Evolutionary conservation across 1,140 invertebrate genomes (phyloP), one percentile per base, ranked within the genome.

Genomic region (Bombus difficillimus): DNA sequence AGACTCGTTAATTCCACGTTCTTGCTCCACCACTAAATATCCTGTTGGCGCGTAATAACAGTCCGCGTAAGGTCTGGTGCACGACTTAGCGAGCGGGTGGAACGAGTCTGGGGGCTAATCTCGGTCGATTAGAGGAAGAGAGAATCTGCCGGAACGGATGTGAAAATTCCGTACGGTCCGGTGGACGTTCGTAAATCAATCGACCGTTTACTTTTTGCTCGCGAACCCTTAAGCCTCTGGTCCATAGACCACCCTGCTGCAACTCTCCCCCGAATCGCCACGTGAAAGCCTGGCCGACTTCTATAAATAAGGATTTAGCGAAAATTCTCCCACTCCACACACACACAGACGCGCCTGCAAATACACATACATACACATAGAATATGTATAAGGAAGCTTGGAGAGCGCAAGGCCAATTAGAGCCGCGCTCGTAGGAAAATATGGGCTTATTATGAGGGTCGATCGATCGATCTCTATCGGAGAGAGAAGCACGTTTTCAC

Each of bases 281-380:
- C 73, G 66, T 83, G 81, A n/a, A n/a, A 62, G 73, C 86, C 39
- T 34, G 34, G 47, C 81, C 73, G 88, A 89, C 82, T 89, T 89
- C 88, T 89, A 89, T 89, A 88, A 89, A 89, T 89, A 89, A 88
- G 88, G 88, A 89, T 85, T 89, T 81, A 41, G 47, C 47, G 47
- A 53, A 22, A 53, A 53, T 53, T 53, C 47, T 22, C 47, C 47
- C 47, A 53, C 15, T 53, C 18, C 47, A 22, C 47, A 22, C 1
- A 22, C 1, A 47, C 5, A 53, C 47, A 8, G 6, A 6, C 18
- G 5, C 18, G 18, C 18, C 5, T 22, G 18, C 18, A 53, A 53
- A 53, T 53, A 53, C 47, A 53, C 13, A 47, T 2, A 47, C 15
- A 0, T 15, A 15, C 47, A 22, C 47, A 22, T 0, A 53, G 47